Percentiles rank a stretch among this genome's conserved stretches.
Conservation (phyloP, 2,113 vertebrate genomes). For the Labeo catla region DNA sequence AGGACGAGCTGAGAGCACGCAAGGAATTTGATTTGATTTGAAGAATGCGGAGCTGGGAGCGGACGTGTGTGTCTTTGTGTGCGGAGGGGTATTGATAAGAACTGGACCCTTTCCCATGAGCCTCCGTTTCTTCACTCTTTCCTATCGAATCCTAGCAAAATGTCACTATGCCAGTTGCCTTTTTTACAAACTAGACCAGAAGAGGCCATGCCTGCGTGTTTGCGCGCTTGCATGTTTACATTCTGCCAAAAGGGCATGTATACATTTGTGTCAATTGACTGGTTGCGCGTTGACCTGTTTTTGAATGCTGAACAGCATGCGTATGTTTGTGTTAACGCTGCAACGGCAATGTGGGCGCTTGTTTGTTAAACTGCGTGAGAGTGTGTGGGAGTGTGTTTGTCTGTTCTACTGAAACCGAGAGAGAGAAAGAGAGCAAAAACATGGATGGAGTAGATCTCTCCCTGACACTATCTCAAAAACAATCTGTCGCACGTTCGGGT, state of each 20-base stretch:
- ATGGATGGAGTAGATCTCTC: constrained; percentile 49
- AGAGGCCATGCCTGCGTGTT: constrained; percentile 4
- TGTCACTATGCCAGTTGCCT: background rate
- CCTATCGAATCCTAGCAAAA: constrained; percentile 12
- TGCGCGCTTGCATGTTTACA: constrained; percentile 35
- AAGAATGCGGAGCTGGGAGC: constrained; percentile 75
- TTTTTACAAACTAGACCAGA: background rate
- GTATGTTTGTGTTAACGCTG: constrained; percentile 77
- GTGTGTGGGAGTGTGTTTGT: constrained; percentile 81
- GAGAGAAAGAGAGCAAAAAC: constrained; percentile 38
- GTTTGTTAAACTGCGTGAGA: constrained; percentile 83
- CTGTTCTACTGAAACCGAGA: constrained; percentile 71
- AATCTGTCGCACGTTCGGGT: constrained; percentile 51
- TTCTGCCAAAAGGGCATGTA: constrained; percentile 66
- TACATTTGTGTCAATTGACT: constrained; percentile 64
- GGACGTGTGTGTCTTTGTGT: constrained; percentile 69
- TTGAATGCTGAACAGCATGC: constrained; percentile 64
- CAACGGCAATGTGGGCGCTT: constrained; percentile 76
- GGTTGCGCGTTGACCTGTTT: constrained; percentile 67
- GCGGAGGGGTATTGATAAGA: constrained; percentile 67
- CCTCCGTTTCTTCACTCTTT: constrained; percentile 53
- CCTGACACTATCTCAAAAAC: constrained; percentile 48
- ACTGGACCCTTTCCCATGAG: constrained; percentile 64
- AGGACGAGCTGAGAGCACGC: constrained; percentile 72
- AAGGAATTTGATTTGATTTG: constrained; percentile 81